Percentiles rank a stretch among this genome's conserved stretches.
phyloP scores from a whole-genome alignment of 2,797 vertebrate species.

The Propithecus deckenii region DNA sequence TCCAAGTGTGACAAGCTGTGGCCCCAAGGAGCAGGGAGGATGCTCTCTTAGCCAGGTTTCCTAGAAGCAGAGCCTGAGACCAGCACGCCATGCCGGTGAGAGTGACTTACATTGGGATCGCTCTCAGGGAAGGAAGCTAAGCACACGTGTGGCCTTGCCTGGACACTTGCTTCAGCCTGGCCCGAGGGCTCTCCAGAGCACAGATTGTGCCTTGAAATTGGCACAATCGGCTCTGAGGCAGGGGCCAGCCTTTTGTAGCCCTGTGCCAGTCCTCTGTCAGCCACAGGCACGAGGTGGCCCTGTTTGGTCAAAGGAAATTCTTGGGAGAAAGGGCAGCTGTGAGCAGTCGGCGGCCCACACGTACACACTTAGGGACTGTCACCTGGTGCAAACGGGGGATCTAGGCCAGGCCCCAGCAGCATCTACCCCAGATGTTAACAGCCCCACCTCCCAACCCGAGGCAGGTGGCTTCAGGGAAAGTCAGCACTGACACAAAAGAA shows the following conservation, averaged over 20 bases:
- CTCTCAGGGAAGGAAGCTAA: background rate
- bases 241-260: background rate
- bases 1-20: background rate
- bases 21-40: background rate
- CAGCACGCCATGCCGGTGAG: no score
- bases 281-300: background rate
- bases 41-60: background rate
- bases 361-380: fast-evolving
- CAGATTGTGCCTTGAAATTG: background rate
- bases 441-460: background rate
- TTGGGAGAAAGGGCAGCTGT: background rate
- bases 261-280: background rate
- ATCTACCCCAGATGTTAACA: no score
- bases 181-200: background rate
- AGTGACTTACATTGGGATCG: background rate
- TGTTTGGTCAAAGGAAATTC: background rate
- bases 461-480: no score
- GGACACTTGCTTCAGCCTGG: background rate
- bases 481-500: background rate
- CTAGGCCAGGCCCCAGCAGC: background rate
- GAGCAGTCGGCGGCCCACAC: background rate
- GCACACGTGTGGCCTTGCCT: background rate
- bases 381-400: fast-evolving
- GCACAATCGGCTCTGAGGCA: background rate
- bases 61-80: background rate